Percentiles rank a stretch among this genome's conserved stretches.
These are phyloP conservation scores for Leucophora obtusa DNA, from an alignment of 2,888 invertebrate species.

Conservation along the genomic window DNA sequence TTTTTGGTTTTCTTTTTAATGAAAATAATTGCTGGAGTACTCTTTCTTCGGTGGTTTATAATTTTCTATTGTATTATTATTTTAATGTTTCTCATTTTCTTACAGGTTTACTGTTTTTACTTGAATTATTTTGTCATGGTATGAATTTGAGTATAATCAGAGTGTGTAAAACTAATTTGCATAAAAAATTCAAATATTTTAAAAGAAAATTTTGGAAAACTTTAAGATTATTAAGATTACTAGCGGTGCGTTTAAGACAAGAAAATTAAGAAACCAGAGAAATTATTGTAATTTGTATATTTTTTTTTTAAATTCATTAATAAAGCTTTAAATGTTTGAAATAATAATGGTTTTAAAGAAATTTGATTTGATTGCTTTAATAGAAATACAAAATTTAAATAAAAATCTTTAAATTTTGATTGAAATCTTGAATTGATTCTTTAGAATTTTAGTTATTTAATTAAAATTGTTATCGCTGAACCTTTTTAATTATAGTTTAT, in stretches of 20 bases:
- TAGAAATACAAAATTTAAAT: too few relatives aligned
- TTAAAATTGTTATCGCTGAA: too few relatives aligned
- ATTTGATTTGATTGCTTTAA: too few relatives aligned
- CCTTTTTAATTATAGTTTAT: too few relatives aligned
- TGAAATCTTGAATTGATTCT: too few relatives aligned
- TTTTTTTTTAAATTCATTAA: background rate
- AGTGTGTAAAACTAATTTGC: constrained; percentile 62
- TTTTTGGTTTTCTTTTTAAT: background rate
- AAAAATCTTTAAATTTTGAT: too few relatives aligned
- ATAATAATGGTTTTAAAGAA: too few relatives aligned
- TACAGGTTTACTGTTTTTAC: constrained; percentile 68
- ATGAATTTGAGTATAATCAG: constrained; percentile 63
- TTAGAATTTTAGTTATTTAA: too few relatives aligned
- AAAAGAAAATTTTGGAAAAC: constrained; percentile 65
- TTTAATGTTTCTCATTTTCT: constrained; percentile 13
- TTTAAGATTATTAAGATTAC: constrained; percentile 63
- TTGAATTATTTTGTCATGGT: constrained; percentile 69
- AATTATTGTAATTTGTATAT: constrained; percentile 11
- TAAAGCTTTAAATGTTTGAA: constrained; percentile 28
- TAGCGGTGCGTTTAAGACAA: constrained; percentile 46
- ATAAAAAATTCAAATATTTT: constrained; percentile 63
- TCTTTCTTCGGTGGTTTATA: constrained; percentile 17
- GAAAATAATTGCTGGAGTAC: constrained; percentile 7
- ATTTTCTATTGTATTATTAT: constrained; percentile 26
- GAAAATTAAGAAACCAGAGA: constrained; percentile 9